phyloP scores from a whole-genome alignment of 53 echinoderm and acorn worm genomes.

The Mesocentrotus franciscanus region DNA sequence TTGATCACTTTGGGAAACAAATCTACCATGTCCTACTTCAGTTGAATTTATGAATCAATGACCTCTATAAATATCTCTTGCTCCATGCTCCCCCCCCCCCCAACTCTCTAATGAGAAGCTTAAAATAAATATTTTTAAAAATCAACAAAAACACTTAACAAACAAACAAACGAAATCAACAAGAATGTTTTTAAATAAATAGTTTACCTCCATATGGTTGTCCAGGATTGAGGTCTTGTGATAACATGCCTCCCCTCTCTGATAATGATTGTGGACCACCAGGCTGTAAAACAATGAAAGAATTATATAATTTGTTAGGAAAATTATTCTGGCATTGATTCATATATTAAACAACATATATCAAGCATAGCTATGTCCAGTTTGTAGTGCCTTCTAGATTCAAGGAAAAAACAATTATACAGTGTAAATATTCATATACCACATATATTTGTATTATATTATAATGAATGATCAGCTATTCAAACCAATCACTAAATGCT shows the following conservation, averaged over 20 bases:
- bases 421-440: neutral
- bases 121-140: neutral
- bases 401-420: neutral
- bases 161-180: neutral
- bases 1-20: neutral
- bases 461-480: neutral
- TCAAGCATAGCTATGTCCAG: neutral
- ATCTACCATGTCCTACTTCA: neutral
- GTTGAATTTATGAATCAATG: neutral
- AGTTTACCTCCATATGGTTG: slow-evolving; percentile 64
- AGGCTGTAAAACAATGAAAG: slow-evolving; percentile 14
- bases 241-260: slow-evolving; percentile 55
- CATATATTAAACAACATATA: neutral
- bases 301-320: neutral
- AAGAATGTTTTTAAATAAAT: neutral
- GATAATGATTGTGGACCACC: slow-evolving; percentile 65
- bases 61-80: neutral
- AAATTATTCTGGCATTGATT: neutral
- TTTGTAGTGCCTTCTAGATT: neutral
- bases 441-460: neutral
- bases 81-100: no score
- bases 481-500: neutral
- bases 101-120: neutral
- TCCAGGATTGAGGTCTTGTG: slow-evolving; percentile 56
- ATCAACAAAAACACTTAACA: neutral